Percentiles rank a stretch among this genome's conserved stretches.
These are phyloP conservation scores for Nymphalis io DNA, from an alignment of 1,140 invertebrate genomes.

Conservation along the genomic window DNA sequence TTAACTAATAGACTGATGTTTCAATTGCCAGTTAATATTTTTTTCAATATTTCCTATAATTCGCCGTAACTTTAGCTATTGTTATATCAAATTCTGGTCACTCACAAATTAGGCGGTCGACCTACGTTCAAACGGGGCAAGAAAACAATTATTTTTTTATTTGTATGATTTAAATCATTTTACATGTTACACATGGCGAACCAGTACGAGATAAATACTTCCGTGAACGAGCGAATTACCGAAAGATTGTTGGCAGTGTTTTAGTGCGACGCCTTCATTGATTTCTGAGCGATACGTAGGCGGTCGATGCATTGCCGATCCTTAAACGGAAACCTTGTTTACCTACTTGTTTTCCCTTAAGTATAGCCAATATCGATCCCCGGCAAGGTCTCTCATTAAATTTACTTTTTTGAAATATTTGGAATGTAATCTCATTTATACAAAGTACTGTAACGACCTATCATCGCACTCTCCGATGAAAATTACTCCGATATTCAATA, in stretches of 20 bases:
- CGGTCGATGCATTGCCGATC: constrained; percentile 69
- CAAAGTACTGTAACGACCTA: constrained; percentile 17
- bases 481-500: constrained; percentile 18
- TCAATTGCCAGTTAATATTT: too few species aligned
- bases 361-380: constrained; percentile 57
- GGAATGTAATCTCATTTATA: constrained; percentile 36
- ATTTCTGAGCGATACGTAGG: constrained; percentile 65
- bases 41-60: too few species aligned
- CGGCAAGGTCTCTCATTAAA: constrained; percentile 59
- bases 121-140: not conserved
- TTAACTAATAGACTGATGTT: too few species aligned
- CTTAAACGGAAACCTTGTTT: constrained; percentile 70
- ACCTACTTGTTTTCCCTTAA: constrained; percentile 70
- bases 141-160: constrained; percentile 37
- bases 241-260: constrained; percentile 67
- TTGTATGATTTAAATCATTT: constrained; percentile 58
- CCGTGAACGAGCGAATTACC: constrained; percentile 65
- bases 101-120: not conserved
- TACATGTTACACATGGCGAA: constrained; percentile 45
- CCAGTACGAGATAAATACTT: constrained; percentile 64
- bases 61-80: too few species aligned
- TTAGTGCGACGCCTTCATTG: constrained; percentile 61
- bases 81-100: not conserved
- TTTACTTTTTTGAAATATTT: constrained; percentile 44
- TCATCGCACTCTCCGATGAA: constrained; percentile 16